A percentile compares a stretch with the other conserved stretches of the same genome.
Evolutionary conservation across 92 coral and sea anemone species (phyloP).

Genomic region (Heteractis magnifica): DNA sequence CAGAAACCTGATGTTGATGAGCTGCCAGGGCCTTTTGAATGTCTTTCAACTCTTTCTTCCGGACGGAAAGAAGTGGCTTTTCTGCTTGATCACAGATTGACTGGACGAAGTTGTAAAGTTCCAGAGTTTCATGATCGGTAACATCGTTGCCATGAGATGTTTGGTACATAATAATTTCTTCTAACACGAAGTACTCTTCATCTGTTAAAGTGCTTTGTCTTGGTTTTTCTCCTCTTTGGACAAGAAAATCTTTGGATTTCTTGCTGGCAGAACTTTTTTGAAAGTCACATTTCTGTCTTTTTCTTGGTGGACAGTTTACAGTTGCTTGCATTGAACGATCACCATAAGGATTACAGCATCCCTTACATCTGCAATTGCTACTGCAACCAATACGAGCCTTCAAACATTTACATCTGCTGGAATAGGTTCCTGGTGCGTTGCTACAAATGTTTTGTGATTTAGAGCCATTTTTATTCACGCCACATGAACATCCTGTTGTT

Average conservation of each 20-base stretch:
- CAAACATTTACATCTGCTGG: conserved; percentile 40
- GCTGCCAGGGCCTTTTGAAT: conserved; percentile 27
- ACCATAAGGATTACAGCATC: conserved; percentile 38
- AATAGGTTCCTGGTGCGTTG: conserved; percentile 26
- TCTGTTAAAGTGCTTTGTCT: background rate
- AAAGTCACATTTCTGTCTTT: background rate
- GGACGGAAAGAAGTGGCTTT: background rate
- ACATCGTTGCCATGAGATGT: too few species aligned
- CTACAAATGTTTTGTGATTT: conserved; percentile 22
- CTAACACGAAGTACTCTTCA: background rate
- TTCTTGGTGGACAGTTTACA: background rate
- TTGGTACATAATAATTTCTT: background rate
- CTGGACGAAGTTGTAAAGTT: conserved; percentile 11
- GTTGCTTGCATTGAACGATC: conserved; percentile 5
- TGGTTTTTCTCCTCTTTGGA: background rate
- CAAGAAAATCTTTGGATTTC: background rate
- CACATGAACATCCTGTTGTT: conserved; percentile 20
- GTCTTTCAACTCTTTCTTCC: conserved; percentile 16
- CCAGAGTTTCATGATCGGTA: conserved; percentile 1
- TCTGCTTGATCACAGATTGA: conserved; percentile 6
- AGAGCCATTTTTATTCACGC: conserved; percentile 22
- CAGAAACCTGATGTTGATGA: conserved; percentile 18
- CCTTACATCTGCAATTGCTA: conserved; percentile 14
- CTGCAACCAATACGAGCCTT: conserved; percentile 11
- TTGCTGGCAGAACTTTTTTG: background rate